Percentiles rank a stretch among this genome's conserved stretches.
Evolutionary conservation across 2,888 invertebrate genomes (phyloP).

Genomic region (Alcis repandata): DNA sequence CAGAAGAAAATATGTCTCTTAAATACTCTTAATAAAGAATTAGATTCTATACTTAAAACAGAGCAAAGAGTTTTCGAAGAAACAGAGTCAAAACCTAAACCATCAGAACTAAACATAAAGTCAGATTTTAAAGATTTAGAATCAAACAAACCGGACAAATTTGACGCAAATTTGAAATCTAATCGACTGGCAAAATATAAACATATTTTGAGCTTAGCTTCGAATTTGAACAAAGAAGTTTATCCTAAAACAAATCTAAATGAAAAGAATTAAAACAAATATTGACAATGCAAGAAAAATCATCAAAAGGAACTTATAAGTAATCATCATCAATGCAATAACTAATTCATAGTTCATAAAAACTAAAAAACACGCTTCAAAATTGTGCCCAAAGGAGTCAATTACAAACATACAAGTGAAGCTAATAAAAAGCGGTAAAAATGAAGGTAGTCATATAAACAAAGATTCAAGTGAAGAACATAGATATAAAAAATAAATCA

Average conservation of each 20-base stretch:
- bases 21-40: neutral
- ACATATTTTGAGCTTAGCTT: neutral
- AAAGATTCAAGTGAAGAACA: neutral
- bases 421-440: too few species aligned
- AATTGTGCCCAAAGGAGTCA: too few species aligned
- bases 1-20: neutral
- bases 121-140: neutral
- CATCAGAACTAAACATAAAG: neutral
- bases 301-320: neutral
- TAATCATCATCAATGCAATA: neutral
- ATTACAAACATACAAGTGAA: too few species aligned
- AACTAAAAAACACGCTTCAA: too few species aligned
- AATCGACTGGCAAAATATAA: slow-evolving; percentile 1
- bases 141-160: neutral
- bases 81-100: neutral
- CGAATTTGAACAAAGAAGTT: neutral
- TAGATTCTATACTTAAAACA: neutral
- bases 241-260: neutral
- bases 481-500: neutral
- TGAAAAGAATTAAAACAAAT: neutral
- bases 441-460: neutral
- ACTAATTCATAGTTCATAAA: too few species aligned
- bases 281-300: neutral
- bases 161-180: neutral
- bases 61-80: neutral